Conservation (phyloP, 2,888 invertebrate species). For the Penaeus monodon region DNA sequence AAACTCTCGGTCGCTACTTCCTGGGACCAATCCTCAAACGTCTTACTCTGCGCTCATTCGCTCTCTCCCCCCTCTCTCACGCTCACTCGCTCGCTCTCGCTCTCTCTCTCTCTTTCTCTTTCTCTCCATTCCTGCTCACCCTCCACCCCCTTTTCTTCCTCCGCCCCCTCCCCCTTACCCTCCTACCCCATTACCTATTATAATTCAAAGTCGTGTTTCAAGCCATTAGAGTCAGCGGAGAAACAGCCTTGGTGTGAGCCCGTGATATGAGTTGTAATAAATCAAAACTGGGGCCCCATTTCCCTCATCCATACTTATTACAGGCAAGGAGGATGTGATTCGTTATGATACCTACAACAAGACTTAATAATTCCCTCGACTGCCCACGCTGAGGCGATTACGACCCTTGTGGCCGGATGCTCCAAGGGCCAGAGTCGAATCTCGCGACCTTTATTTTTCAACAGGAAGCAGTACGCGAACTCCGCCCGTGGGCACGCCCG, state of each 20-base stretch:
- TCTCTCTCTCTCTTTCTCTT: constrained; percentile 12
- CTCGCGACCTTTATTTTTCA: constrained; percentile 40
- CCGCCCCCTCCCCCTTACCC: not conserved
- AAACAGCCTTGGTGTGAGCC: constrained; percentile 30
- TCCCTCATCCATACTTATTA: constrained; percentile 59
- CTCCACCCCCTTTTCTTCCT: not conserved
- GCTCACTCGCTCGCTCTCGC: not conserved
- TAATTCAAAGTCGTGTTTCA: constrained; percentile 41
- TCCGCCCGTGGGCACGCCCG: constrained; percentile 1
- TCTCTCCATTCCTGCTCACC: not conserved
- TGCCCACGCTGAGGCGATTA: constrained; percentile 20
- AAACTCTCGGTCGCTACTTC: too few species aligned
- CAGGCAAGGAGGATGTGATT: constrained; percentile 57
- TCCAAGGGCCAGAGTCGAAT: constrained; percentile 16
- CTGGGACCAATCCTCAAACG: not conserved
- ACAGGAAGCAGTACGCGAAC: constrained; percentile 9
- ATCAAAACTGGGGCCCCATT: constrained; percentile 42
- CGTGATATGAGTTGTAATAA: constrained; percentile 35
- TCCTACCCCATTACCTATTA: constrained; percentile 33
- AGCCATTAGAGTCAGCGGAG: constrained; percentile 4
- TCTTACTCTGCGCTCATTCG: not conserved
- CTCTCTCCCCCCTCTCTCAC: not conserved
- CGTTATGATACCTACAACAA: constrained; percentile 56
- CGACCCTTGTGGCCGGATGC: constrained; percentile 3
- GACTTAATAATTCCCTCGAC: constrained; percentile 55